Evolutionary conservation across 92 coral and sea anemone genomes (phyloP).

Genomic region (Parazoanthus swiftii): DNA sequence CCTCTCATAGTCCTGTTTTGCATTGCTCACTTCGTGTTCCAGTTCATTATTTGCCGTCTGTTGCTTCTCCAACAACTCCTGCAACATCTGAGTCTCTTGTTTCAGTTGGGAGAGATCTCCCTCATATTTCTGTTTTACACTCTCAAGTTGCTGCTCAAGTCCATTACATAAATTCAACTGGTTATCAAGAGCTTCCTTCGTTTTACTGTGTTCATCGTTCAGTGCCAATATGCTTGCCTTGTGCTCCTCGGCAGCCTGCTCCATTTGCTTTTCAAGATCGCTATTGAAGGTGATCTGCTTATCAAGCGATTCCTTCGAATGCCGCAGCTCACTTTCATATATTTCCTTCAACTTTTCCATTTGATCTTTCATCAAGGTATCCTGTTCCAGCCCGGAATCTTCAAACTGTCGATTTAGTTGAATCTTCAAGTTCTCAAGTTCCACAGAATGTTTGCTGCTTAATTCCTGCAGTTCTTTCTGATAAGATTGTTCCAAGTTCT

Average conservation of each 20-base stretch:
- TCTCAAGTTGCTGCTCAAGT: conserved; percentile 54
- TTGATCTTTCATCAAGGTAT: conserved; percentile 63
- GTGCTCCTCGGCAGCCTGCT: conserved; percentile 14
- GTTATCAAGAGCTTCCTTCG: conserved; percentile 26
- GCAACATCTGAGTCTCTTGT: conserved; percentile 14
- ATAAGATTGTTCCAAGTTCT: conserved; percentile 64
- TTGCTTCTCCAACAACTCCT: conserved; percentile 6
- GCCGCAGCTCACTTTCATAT: conserved; percentile 76
- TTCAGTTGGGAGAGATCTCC: conserved; percentile 33
- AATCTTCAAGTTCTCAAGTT: conserved; percentile 62
- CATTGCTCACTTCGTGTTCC: conserved; percentile 53
- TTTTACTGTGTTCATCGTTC: conserved; percentile 29
- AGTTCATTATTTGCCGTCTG: background rate
- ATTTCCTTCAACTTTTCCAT: conserved; percentile 67
- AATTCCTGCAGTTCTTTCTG: conserved; percentile 67
- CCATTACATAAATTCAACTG: conserved; percentile 21
- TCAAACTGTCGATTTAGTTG: conserved; percentile 64
- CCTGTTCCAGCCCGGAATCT: conserved; percentile 64
- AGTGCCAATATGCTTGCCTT: conserved; percentile 29
- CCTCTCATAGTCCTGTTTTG: conserved; percentile 43
- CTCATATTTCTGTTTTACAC: conserved; percentile 40
- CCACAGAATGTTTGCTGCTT: conserved; percentile 58
- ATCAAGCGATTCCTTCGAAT: conserved; percentile 64
- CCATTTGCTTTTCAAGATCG: conserved; percentile 43
- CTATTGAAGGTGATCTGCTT: conserved; percentile 63